Evolutionary conservation across 2,888 invertebrate species (phyloP), one percentile per base, ranked within the genome.

Genomic region (Cephus spinipes): DNA sequence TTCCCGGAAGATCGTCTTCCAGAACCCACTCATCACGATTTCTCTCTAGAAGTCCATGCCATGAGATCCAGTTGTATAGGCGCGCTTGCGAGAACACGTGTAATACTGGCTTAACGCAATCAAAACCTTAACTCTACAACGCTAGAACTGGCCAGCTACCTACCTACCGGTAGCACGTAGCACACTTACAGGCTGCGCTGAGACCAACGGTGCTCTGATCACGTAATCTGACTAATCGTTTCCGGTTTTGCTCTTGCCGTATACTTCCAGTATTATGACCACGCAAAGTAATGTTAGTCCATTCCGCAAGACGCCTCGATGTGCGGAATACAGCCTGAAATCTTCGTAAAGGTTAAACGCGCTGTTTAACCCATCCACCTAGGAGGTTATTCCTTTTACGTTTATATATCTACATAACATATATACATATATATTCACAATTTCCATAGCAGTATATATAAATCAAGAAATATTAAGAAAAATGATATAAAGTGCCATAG

Each of bases 171-270:
- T 80, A 79, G 85, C 81, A 79, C 80, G 75, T 73, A 78, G 81
- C 76, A 69, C 73, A 75, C 80, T 76, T 80, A 78, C 79, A 79
- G 80, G 82, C 73, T 80, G 78, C 69, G 74, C 78, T 68, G 80
- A 31, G 71, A 33, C 81, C 84, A 86, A 87, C 86, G 87, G 88
- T 83, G 85, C 85, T 84, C 83, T 86, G 86, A 89, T 89, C 89
- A 87, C 87, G 87, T 87, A 89, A 89, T 89, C 89, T 85, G 86
- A 85, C 88, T 89, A 88, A 89, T 90, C 88, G 89, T 87, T 90
- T 89, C 90, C 90, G 89, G 89, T 90, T 87, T 86, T 83, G 80
- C 80, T 76, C 68, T n/a, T 71, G 71, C 71, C 77, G 81, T 33
- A 33, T 30, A 71, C 71, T 89, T 88, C 85, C 86, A 88, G 86